Base-by-base conservation (phyloP, 2,888 invertebrate genomes). In the Epinotia bilunana region DNA sequence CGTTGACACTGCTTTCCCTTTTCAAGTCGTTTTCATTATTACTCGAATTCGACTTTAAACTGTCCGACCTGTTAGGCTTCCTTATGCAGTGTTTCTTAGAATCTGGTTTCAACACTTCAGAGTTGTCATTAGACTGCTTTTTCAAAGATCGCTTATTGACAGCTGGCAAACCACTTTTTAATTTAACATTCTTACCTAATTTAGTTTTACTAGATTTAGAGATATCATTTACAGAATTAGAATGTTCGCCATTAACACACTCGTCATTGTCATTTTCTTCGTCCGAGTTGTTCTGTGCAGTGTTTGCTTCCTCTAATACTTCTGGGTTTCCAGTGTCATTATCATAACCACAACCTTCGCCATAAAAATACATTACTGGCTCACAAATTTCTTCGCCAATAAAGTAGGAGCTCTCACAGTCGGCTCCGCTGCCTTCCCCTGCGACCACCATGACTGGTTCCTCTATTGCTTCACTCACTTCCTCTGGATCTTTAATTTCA, bases 331-430 rank as follows among this genome's bases (percentile, higher is more conserved):
- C 97, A 5, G 97, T 96, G 76, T 96, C 93, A 85, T 97, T 97
- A 43, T 96, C 96, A 23, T 87, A 91, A 5, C 98, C 98, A 80
- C 89, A 95, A 58, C 98, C 98, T 83, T 95, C 95, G 0, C 97
- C 97, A 80, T 93, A 95, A 83, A 97, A 94, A 87, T 95, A 95
- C 91, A 96, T 93, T 0, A 96, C 91, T 0, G 96, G 95, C 89
- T 98, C 98, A 83, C 96, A 96, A 72, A 98, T 96, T 79, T 95
- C 95, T 83, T 97, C 97, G 39, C 97, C 95, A 68, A 97, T 82
- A 74, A 91, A 83, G 81, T 89, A 92, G 76, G 85, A 91, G 75
- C 94, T 94, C 78, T 96, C 95, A 84, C 96, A 96, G 58, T 96
- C 96, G 53, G 94, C 95, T 0, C 97, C 97, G 76, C 94, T 95